A percentile compares a stretch with the other conserved stretches of the same genome.
Evolutionary conservation across 2,888 invertebrate genomes (phyloP).

Genomic region (Eustalomyia histrio): DNA sequence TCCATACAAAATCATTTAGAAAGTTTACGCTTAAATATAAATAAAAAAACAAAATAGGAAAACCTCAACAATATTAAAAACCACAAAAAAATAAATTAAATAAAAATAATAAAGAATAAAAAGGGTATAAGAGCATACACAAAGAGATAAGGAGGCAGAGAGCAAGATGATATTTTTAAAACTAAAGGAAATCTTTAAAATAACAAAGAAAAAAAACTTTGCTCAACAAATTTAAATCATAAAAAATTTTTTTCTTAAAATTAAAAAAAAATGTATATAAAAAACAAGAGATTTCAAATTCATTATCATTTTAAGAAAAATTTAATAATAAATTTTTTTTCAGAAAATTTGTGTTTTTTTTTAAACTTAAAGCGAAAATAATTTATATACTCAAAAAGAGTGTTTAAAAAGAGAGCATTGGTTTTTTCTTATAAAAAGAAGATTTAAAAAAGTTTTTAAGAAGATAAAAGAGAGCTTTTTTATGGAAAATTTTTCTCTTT

Average conservation of each 20-base stretch:
- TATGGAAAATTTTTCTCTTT: constrained; percentile 3
- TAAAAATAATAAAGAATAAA: constrained; percentile 3
- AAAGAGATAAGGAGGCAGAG: not conserved
- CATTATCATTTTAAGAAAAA: constrained; percentile 27
- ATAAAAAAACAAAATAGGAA: constrained; percentile 57
- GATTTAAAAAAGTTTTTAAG: not conserved
- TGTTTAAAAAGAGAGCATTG: constrained; percentile 6
- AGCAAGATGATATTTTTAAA: not conserved
- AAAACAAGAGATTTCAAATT: constrained; percentile 59
- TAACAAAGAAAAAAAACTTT: constrained; percentile 47
- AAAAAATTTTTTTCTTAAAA: constrained; percentile 1
- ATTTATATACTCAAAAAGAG: constrained; percentile 28
- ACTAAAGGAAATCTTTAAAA: constrained; percentile 8
- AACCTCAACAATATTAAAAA: constrained; percentile 62
- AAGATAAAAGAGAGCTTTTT: not conserved
- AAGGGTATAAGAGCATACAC: not conserved
- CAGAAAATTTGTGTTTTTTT: constrained; percentile 20
- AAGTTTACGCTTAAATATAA: constrained; percentile 46
- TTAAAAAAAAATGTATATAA: constrained; percentile 36
- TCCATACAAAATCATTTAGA: constrained; percentile 52
- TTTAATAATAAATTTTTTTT: constrained; percentile 17
- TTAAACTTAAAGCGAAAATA: constrained; percentile 12
- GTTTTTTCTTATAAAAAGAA: not conserved
- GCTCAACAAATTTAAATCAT: constrained; percentile 53
- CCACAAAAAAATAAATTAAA: constrained; percentile 51